phyloP scores from a whole-genome alignment of 2,888 invertebrate species.

The Phasia obesa region DNA sequence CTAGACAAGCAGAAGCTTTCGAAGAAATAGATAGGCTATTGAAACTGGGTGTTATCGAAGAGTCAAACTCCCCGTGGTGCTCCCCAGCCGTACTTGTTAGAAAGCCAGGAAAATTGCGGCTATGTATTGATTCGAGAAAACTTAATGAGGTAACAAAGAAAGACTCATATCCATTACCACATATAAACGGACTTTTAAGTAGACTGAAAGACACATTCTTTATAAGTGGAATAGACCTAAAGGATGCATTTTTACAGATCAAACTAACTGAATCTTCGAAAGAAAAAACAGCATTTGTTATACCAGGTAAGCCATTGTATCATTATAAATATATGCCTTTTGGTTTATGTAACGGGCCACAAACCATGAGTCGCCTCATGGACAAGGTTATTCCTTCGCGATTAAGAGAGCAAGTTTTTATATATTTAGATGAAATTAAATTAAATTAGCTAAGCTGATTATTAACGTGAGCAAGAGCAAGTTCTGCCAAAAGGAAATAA shows the following conservation, averaged over 20 bases:
- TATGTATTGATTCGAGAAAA: constrained; percentile 7
- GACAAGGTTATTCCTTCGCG: neutral
- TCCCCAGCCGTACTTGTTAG: constrained; percentile 26
- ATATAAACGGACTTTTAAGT: neutral
- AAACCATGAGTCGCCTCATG: constrained; percentile 1
- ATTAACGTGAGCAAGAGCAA: constrained; percentile 33
- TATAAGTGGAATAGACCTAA: neutral
- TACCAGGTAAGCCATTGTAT: constrained; percentile 70
- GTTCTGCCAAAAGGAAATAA: constrained; percentile 50
- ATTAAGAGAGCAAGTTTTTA: neutral
- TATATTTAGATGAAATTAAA: neutral
- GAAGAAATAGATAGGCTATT: constrained; percentile 50
- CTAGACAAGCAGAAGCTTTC: constrained; percentile 43
- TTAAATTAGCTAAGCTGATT: constrained; percentile 1
- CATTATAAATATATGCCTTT: constrained; percentile 69
- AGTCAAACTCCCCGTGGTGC: constrained; percentile 47
- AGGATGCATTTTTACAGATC: neutral
- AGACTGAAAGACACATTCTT: neutral
- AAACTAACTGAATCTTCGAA: constrained; percentile 6
- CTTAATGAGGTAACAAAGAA: constrained; percentile 18
- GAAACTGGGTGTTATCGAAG: constrained; percentile 45
- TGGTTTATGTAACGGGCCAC: constrained; percentile 14
- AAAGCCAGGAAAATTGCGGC: constrained; percentile 44
- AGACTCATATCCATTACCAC: constrained; percentile 7
- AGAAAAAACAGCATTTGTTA: constrained; percentile 72